A percentile compares a stretch with the other conserved stretches of the same genome.
Evolutionary conservation across 2,797 vertebrate genomes (phyloP).

Genomic region (Crypturellus tataupa): DNA sequence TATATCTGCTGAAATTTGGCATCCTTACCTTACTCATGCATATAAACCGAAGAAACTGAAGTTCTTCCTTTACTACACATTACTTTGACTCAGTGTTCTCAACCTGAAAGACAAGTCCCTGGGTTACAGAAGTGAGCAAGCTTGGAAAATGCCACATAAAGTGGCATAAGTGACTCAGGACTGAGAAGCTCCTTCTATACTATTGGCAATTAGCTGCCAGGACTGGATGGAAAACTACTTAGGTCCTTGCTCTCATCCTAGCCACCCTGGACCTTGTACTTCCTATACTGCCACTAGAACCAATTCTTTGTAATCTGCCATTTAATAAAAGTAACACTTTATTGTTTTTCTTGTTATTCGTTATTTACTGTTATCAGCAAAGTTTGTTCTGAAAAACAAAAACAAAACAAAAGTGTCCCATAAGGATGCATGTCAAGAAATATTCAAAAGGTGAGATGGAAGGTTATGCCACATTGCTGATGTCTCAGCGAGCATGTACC

Average conservation of each 20-base stretch:
- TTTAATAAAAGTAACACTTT: neutral
- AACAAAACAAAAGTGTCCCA: neutral
- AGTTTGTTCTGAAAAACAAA: slow-evolving; percentile 5
- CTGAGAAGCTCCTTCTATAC: neutral
- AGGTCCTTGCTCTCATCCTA: neutral
- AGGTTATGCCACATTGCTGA: neutral
- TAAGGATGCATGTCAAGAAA: neutral
- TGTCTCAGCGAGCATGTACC: neutral
- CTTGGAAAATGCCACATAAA: neutral
- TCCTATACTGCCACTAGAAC: neutral
- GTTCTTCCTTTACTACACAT: neutral
- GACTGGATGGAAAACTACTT: neutral
- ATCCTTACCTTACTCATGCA: neutral
- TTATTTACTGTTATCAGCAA: neutral
- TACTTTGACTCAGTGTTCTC: neutral
- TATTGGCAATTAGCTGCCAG: neutral
- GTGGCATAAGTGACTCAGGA: neutral
- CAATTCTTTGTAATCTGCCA: slow-evolving; percentile 27
- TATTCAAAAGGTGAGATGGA: neutral
- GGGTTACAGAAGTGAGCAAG: neutral
- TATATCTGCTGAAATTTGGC: neutral
- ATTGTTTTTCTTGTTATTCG: too few species aligned
- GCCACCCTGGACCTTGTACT: neutral
- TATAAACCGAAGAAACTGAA: neutral
- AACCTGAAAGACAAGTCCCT: neutral